Conservation (phyloP, 2,888 invertebrate genomes). For the Callyntrura sp. region DNA sequence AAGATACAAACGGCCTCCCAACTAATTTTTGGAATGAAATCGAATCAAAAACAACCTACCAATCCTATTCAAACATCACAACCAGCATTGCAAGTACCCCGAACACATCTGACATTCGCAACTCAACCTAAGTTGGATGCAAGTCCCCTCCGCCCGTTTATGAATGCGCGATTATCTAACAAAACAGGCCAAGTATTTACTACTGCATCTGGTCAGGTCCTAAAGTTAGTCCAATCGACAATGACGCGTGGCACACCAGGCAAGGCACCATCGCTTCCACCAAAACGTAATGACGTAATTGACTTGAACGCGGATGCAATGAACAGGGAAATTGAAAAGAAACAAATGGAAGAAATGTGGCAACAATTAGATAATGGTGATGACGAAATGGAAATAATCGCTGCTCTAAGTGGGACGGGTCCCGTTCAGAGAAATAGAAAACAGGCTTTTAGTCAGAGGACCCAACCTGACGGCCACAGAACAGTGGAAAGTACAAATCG, state of each 20-base stretch:
- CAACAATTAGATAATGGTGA: constrained; percentile 57
- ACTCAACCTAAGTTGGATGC: background rate
- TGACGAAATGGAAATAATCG: constrained; percentile 62
- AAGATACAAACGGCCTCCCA: constrained; percentile 59
- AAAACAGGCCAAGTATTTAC: constrained; percentile 26
- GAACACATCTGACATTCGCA: background rate
- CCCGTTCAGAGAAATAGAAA: constrained; percentile 46
- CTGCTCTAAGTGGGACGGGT: constrained; percentile 52
- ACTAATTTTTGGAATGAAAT: constrained; percentile 17
- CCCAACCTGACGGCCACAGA: too few relatives aligned
- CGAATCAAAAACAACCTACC: background rate
- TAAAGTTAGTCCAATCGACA: constrained; percentile 49
- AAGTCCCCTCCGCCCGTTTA: background rate
- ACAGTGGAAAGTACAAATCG: background rate
- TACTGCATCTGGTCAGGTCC: constrained; percentile 62
- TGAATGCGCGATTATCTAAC: background rate
- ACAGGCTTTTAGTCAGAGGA: background rate
- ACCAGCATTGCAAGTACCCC: background rate
- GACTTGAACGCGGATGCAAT: background rate
- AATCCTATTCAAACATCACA: background rate
- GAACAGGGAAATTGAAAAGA: background rate
- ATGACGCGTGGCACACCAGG: background rate
- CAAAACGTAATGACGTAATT: background rate
- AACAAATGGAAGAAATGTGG: constrained; percentile 58
- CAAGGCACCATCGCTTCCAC: constrained; percentile 25